Evolutionary conservation across 2,113 vertebrate genomes (phyloP).

Genomic region (Crotalus viridis): DNA sequence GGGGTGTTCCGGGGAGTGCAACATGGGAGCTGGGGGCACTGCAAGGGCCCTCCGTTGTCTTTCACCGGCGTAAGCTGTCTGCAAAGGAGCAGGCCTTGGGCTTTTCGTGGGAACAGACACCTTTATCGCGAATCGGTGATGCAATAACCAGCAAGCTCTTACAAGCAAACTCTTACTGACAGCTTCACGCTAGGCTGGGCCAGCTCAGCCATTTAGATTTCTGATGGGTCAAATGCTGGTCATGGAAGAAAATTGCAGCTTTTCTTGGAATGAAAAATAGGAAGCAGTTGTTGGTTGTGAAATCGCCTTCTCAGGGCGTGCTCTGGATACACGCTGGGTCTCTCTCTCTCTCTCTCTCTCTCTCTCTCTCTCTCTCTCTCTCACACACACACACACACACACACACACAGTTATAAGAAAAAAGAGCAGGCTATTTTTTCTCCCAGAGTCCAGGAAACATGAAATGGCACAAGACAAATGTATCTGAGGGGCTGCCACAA

Average conservation of each 20-base stretch:
- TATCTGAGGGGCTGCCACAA: too few relatives aligned
- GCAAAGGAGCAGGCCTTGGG: background rate
- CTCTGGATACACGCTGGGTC: background rate
- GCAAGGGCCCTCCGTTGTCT: background rate
- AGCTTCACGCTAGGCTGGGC: background rate
- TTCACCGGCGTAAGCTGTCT: background rate
- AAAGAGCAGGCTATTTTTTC: background rate
- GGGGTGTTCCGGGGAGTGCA: background rate
- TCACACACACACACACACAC: too few relatives aligned
- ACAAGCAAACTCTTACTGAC: background rate
- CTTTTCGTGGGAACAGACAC: background rate
- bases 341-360: background rate
- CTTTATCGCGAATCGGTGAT: background rate
- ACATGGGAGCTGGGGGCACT: background rate
- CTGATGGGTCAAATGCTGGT: background rate
- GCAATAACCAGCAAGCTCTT: background rate
- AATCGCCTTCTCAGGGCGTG: background rate
- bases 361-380: background rate
- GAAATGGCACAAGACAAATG: background rate
- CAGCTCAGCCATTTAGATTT: constrained; percentile 14
- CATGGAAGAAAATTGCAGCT: accelerated
- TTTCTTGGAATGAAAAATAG: constrained; percentile 13
- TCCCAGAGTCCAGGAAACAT: background rate
- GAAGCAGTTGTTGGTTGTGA: constrained; percentile 51
- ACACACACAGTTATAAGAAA: background rate